Percentiles rank a stretch among this genome's conserved stretches.
Conservation (phyloP, 2,113 vertebrate species). For the Serilophus lunatus region DNA sequence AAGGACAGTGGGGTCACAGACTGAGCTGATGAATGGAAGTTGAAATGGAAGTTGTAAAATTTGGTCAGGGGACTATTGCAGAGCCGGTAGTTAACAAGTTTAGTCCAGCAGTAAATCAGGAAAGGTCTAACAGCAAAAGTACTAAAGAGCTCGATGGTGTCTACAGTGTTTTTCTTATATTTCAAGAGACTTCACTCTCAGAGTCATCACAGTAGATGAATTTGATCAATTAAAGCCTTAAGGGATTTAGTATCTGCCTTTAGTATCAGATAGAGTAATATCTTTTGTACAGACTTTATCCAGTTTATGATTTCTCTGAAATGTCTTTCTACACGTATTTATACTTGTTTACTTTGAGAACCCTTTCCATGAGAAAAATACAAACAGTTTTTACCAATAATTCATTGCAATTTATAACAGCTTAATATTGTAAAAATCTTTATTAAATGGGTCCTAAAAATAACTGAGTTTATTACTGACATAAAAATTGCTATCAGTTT, state of each 20-base stretch:
- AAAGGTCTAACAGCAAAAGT: neutral
- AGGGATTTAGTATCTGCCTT: neutral
- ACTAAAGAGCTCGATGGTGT: neutral
- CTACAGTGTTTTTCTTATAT: neutral
- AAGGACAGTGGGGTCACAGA: neutral
- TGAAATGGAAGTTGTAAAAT: constrained; percentile 28
- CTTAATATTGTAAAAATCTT: neutral
- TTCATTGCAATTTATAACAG: neutral
- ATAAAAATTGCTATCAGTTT: neutral
- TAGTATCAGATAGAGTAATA: neutral
- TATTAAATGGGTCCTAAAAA: neutral
- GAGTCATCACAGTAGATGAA: neutral
- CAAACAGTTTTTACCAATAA: neutral
- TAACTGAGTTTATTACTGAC: neutral
- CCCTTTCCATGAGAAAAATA: neutral
- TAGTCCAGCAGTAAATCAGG: constrained; percentile 35
- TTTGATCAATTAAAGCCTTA: constrained; percentile 5
- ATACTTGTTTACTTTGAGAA: neutral
- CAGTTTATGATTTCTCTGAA: neutral
- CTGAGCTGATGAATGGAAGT: neutral
- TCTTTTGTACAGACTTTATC: neutral
- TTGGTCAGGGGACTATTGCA: neutral
- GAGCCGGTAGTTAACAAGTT: constrained; percentile 7
- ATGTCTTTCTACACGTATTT: neutral
- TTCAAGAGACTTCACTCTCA: neutral